phyloP scores from a whole-genome alignment of 1,140 invertebrate genomes.

The Yoshiicerus persimilis region DNA sequence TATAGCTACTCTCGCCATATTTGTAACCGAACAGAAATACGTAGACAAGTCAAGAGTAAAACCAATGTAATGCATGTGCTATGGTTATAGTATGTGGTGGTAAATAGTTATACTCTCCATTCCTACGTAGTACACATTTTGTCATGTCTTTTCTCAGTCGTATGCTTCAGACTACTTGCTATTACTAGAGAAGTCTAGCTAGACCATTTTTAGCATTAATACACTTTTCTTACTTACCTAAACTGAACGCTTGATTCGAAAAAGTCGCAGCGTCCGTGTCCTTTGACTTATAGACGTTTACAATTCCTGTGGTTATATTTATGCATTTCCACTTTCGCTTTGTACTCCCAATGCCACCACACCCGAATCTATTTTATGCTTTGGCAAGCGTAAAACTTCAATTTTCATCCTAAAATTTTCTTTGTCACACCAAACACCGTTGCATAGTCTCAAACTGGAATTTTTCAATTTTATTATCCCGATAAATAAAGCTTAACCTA shows the following conservation, averaged over 20 bases:
- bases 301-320: neutral
- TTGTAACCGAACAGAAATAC: neutral
- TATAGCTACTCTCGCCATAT: neutral
- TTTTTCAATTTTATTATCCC: neutral
- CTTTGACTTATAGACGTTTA: slow-evolving; percentile 20
- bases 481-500: neutral
- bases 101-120: too few relatives aligned
- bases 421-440: neutral
- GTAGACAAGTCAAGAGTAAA: too few relatives aligned
- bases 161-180: neutral
- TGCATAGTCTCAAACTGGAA: neutral
- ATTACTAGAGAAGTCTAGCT: neutral
- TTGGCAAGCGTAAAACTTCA: neutral
- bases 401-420: neutral
- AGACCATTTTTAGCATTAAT: neutral
- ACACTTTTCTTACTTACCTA: neutral
- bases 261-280: neutral
- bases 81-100: too few relatives aligned
- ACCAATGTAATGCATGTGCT: too few relatives aligned
- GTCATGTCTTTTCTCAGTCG: neutral
- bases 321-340: slow-evolving; percentile 11
- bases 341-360: neutral
- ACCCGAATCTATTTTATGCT: neutral
- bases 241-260: neutral
- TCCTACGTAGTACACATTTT: neutral